Evolutionary conservation across 2,797 vertebrate genomes (phyloP).

Genomic region (Bradypus variegatus): DNA sequence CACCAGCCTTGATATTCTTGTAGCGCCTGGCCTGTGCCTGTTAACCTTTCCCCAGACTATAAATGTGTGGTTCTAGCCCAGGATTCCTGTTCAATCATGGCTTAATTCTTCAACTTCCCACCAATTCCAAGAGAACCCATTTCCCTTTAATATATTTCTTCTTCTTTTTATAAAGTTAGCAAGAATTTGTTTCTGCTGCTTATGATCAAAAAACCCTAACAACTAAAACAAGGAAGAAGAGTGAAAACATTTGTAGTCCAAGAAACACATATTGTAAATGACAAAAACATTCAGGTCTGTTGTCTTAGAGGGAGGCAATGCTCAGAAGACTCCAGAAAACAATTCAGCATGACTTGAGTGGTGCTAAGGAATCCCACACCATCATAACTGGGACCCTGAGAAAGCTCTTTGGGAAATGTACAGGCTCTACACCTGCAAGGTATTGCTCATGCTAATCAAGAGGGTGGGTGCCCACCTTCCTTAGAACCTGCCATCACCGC

Average conservation of each 20-base stretch:
- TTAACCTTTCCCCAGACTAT: not conserved
- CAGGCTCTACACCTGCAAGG: not conserved
- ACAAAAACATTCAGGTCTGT: not conserved
- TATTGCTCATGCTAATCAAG: not conserved
- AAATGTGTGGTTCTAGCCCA: not conserved
- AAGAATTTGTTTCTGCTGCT: not conserved
- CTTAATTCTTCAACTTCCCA: not conserved
- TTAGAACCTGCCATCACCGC: not conserved
- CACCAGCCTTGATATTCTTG: not conserved
- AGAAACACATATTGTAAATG: conserved; percentile 5
- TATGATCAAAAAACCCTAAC: not conserved
- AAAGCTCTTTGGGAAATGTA: not conserved
- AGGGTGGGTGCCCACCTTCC: not conserved
- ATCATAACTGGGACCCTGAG: fast-evolving
- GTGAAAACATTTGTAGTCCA: not conserved
- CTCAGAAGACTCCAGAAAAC: not conserved
- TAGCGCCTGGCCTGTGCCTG: not conserved
- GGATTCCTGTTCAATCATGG: not conserved
- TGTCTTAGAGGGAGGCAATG: not conserved
- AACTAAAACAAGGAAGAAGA: not conserved
- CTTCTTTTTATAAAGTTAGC: not conserved
- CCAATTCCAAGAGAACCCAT: not conserved
- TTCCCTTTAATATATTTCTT: not conserved
- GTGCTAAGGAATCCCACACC: not conserved
- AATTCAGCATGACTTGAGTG: not conserved